Conservation (phyloP, 2,888 invertebrate genomes). For the Hypena proboscidalis region DNA sequence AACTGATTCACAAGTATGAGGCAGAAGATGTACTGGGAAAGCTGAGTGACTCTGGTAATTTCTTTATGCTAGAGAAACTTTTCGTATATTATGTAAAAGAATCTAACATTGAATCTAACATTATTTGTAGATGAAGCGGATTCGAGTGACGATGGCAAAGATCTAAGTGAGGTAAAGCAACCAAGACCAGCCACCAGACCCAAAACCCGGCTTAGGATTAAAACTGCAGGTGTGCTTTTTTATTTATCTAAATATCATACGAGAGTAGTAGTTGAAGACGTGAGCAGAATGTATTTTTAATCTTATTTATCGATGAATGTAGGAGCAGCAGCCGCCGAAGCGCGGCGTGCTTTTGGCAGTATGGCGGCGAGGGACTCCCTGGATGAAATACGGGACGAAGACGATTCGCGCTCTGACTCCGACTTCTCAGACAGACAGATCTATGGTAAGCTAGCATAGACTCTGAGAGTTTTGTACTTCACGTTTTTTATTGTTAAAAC, state of each 20-base stretch:
- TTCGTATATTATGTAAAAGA: not conserved
- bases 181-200: constrained; percentile 73
- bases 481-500: too few species aligned
- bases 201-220: constrained; percentile 82
- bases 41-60: constrained; percentile 77
- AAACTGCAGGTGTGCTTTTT: constrained; percentile 86
- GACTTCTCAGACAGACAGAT: constrained; percentile 66
- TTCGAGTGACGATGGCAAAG: constrained; percentile 69
- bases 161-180: constrained; percentile 59
- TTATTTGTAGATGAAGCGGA: constrained; percentile 62
- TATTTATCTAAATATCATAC: too few species aligned
- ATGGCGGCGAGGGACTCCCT: constrained; percentile 80
- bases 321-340: constrained; percentile 49
- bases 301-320: too few species aligned
- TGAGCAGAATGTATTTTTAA: too few species aligned
- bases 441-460: constrained; percentile 63
- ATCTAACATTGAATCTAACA: too few species aligned
- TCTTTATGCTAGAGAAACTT: not conserved
- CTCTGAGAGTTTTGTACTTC: too few species aligned
- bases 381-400: constrained; percentile 86
- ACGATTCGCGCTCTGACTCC: constrained; percentile 73
- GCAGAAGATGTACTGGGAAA: constrained; percentile 82
- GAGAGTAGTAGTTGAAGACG: too few species aligned
- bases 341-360: constrained; percentile 84
- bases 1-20: constrained; percentile 83